These are phyloP conservation scores for Pseudocheirus occidentalis DNA, from an alignment of 2,797 vertebrate species.

Conservation along the genomic window DNA sequence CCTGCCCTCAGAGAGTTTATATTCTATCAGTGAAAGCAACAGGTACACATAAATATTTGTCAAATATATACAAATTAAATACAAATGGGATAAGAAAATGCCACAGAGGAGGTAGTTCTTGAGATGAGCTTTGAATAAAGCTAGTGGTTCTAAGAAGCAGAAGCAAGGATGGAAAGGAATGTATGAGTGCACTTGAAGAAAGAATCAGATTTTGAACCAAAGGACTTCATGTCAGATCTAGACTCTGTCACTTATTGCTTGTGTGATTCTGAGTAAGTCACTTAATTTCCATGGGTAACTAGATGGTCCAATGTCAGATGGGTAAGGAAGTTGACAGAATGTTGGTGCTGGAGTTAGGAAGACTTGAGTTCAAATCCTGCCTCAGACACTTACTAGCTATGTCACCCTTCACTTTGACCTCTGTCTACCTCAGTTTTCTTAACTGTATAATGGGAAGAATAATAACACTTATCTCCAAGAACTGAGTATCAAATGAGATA, in stretches of 20 bases:
- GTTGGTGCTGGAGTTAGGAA: not conserved
- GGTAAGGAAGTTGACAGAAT: not conserved
- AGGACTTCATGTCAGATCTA: not conserved
- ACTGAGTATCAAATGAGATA: not conserved
- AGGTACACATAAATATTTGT: not conserved
- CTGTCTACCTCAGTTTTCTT: not conserved
- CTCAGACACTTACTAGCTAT: not conserved
- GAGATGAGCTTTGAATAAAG: not conserved
- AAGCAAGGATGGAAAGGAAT: not conserved
- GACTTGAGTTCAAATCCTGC: not conserved
- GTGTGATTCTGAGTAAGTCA: not conserved
- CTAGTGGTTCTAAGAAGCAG: not conserved
- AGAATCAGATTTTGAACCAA: not conserved
- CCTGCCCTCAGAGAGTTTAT: not conserved
- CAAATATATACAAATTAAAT: not conserved
- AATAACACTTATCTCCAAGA: not conserved
- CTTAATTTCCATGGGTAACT: not conserved
- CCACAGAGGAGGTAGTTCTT: not conserved
- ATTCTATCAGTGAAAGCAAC: not conserved
- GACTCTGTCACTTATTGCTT: not conserved
- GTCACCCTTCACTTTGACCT: not conserved
- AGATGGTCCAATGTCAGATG: not conserved
- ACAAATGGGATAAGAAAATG: not conserved
- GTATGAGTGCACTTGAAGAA: not conserved
- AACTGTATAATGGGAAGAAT: not conserved